Conservation (phyloP, 1,140 invertebrate genomes). For the Polyergus mexicanus region DNA sequence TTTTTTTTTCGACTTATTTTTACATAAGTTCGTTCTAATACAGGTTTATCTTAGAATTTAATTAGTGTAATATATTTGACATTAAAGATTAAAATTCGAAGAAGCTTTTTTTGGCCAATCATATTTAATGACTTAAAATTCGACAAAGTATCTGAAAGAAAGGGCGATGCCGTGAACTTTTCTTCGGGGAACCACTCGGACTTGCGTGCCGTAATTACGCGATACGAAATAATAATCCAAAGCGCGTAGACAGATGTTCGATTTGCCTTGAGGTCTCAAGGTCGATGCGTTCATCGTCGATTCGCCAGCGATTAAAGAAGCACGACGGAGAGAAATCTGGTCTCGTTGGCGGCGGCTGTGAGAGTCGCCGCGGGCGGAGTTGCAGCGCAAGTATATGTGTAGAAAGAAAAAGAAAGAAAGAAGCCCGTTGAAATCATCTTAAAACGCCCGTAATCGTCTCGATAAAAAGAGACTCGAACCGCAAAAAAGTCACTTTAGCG, state of each 20-base stretch:
- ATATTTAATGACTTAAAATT: background rate
- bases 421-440: constrained; percentile 52
- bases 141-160: background rate
- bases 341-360: constrained; percentile 29
- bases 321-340: constrained; percentile 3
- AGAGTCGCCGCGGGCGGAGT: constrained; percentile 20
- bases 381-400: constrained; percentile 1
- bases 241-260: constrained; percentile 42
- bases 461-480: constrained; percentile 39
- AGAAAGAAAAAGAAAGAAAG: background rate
- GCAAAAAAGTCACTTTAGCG: constrained; percentile 62
- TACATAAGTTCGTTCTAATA: background rate
- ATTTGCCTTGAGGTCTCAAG: constrained; percentile 38
- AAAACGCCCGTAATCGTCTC: constrained; percentile 61
- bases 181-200: background rate
- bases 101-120: background rate
- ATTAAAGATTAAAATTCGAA: background rate
- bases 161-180: background rate
- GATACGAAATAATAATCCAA: constrained; percentile 31
- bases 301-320: constrained; percentile 24
- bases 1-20: background rate
- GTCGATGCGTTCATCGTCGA: constrained; percentile 16
- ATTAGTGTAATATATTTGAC: background rate
- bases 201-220: background rate
- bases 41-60: background rate